These are phyloP conservation scores for Apis cerana DNA, from an alignment of 1,140 invertebrate species.

Conservation along the genomic window DNA sequence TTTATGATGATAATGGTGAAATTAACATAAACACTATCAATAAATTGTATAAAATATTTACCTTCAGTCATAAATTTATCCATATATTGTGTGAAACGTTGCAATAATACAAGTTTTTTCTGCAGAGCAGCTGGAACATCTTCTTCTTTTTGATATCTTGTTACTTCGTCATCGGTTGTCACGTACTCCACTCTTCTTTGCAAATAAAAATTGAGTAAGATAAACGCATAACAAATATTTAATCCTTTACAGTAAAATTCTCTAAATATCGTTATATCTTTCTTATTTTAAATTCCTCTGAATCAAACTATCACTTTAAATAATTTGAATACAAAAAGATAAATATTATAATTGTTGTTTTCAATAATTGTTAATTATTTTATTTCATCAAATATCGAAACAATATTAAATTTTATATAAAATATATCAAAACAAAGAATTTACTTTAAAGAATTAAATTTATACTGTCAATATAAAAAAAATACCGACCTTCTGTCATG, in stretches of 20 bases:
- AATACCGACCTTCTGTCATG: slow-evolving; percentile 83
- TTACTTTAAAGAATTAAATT: neutral
- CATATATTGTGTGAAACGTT: slow-evolving; percentile 98
- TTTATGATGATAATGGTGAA: neutral
- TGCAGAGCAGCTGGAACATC: slow-evolving; percentile 90
- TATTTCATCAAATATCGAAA: neutral
- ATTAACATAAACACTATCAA: neutral
- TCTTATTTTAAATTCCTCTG: neutral
- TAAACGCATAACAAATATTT: neutral
- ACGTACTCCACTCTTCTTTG: slow-evolving; percentile 95
- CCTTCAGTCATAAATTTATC: slow-evolving; percentile 96
- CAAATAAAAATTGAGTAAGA: slow-evolving; percentile 30
- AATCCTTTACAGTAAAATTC: neutral
- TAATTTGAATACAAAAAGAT: neutral
- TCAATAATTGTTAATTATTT: neutral
- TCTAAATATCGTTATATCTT: neutral
- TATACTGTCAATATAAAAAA: neutral
- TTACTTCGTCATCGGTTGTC: slow-evolving; percentile 91
- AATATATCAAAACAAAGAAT: neutral
- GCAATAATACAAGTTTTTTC: slow-evolving; percentile 97
- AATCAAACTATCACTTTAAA: neutral
- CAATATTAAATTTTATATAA: too few species aligned
- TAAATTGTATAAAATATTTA: slow-evolving; percentile 53
- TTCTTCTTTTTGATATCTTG: slow-evolving; percentile 91
- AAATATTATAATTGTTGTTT: neutral